Percentiles rank a stretch among this genome's conserved stretches.
These are phyloP conservation scores for Cheilosia vulpina DNA, from an alignment of 2,888 invertebrate species.

Conservation along the genomic window DNA sequence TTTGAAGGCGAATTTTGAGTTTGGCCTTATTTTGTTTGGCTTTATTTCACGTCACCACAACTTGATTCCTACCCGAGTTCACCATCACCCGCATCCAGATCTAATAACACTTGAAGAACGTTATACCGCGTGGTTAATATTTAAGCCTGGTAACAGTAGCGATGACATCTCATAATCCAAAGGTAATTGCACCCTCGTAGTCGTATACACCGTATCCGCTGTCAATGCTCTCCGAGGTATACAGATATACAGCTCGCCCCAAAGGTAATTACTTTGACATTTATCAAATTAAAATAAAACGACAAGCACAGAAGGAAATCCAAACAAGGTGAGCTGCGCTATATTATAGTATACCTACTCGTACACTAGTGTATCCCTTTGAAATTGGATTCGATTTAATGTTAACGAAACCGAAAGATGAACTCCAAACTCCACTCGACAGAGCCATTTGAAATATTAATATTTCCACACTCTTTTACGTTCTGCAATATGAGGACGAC, in stretches of 20 bases:
- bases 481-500: neutral
- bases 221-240: neutral
- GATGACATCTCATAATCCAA: neutral
- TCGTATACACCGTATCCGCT: neutral
- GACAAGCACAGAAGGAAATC: constrained; percentile 21
- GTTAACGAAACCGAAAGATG: constrained; percentile 61
- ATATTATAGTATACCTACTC: no score
- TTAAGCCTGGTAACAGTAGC: neutral
- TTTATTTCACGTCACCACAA: no score
- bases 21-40: no score
- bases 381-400: constrained; percentile 73
- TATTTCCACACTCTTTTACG: constrained; percentile 43
- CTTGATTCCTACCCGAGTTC: no score
- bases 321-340: constrained; percentile 56
- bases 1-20: no score
- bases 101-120: no score
- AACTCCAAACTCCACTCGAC: constrained; percentile 44
- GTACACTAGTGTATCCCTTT: constrained; percentile 49
- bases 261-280: constrained; percentile 54
- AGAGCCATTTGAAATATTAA: constrained; percentile 61
- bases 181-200: constrained; percentile 13
- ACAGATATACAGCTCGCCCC: constrained; percentile 1
- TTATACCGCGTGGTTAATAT: no score
- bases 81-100: no score
- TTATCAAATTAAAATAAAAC: constrained; percentile 52